Conservation (phyloP, 1,140 invertebrate genomes). For the silkworm (Bombyx mori) region ASM3026992v2 NC_085111.1:18496001-18496500, state of each 20-base stretch:
- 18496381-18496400: conserved; percentile 75
- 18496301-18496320: conserved; percentile 78
- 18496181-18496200: conserved; percentile 85
- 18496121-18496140: conserved; percentile 88
- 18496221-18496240: conserved; percentile 65
- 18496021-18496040: conserved; percentile 47
- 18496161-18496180: conserved; percentile 82
- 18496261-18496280: conserved; percentile 78
- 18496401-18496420: conserved; percentile 67
- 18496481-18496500: conserved; percentile 69
- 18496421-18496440: conserved; percentile 73
- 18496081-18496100: conserved; percentile 44
- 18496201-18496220: conserved; percentile 81
- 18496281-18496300: conserved; percentile 75
- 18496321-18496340: conserved; percentile 82
- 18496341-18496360: conserved; percentile 80
- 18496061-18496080: conserved; percentile 14
- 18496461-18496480: conserved; percentile 74
- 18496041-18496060: conserved; percentile 32
- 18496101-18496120: conserved; percentile 75
- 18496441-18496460: conserved; percentile 74
- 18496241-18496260: conserved; percentile 75
- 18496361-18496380: conserved; percentile 77
- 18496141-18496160: conserved; percentile 79
- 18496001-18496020: conserved; percentile 64